Base-by-base conservation (phyloP, 1,140 invertebrate genomes). In the Diachasma alloeum region DNA sequence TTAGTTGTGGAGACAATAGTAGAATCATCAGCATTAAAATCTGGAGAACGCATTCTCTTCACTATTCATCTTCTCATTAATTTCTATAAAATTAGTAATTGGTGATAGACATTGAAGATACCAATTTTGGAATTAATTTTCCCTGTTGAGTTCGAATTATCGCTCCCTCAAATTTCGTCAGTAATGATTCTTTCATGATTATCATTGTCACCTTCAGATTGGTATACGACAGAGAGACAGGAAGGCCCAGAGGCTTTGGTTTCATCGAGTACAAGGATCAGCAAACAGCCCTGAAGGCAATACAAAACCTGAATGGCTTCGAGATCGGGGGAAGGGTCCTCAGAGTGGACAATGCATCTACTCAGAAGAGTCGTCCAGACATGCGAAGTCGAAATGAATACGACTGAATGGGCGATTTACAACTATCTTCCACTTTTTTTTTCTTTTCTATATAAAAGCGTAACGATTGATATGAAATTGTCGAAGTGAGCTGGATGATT, bases 231-330 rank as follows among this genome's bases (percentile, higher is more conserved):
- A 92, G 98, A 74, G 99, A 99, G 88, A 99, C 98, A 46, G 98
- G 98, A 0, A 99, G 99, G 89, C 98, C 98, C 0, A 99, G 99
- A 90, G 99, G 99, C 11, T 99, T 99, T 95, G 99, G 99, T 0
- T 99, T 99, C 87, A 99, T 98, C 90, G 99, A 99, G 86, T 99
- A 99, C 86, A 97, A 98, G 85, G 99, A 99, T 90, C 95, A 98
- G 85, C 97, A 99, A 88, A 99, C 97, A 0, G 99, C 99, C 0
- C 91, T 98, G 8, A 98, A 97, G 91, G 98, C 99, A 0, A 99
- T 99, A 96, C 91, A 98, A 81, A 99, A 99, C 90, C 91, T 99
- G 10, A 99, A 99, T 91, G 97, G 97, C 4, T 97, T 97, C 88
- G 98, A 99, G 91, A 98, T 99, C 79, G 97, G 97, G 82, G 98